These are phyloP conservation scores for Ctenoplectra terminalis DNA, from an alignment of 1,140 invertebrate species.

Conservation along the genomic window DNA sequence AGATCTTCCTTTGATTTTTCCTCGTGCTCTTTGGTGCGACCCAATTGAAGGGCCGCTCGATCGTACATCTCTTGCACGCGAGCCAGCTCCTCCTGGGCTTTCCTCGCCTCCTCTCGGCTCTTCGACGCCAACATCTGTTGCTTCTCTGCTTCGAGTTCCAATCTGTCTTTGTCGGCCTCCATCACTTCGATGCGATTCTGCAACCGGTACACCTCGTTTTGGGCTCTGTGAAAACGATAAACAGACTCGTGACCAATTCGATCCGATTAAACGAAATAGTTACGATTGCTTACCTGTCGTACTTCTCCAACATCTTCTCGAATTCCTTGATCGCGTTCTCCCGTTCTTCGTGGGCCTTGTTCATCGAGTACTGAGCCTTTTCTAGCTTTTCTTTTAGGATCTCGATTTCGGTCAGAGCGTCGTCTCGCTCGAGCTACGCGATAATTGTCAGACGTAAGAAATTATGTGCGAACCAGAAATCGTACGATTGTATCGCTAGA, in stretches of 20 bases:
- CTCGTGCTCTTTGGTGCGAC: conserved; percentile 93
- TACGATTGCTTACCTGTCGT: conserved; percentile 88
- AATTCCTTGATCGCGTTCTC: conserved; percentile 94
- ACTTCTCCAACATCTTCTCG: conserved; percentile 96
- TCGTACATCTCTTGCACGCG: conserved; percentile 94
- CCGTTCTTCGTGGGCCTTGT: conserved; percentile 93
- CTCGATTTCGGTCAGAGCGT: conserved; percentile 92
- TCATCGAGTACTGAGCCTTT: conserved; percentile 90
- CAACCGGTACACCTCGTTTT: conserved; percentile 93
- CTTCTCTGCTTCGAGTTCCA: conserved; percentile 94
- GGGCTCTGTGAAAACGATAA: conserved; percentile 84
- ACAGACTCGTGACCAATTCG: neutral
- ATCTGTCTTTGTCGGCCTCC: conserved; percentile 92
- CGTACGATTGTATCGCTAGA: too few relatives aligned
- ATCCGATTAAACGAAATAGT: neutral
- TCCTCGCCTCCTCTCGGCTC: conserved; percentile 92
- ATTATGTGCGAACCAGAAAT: too few relatives aligned
- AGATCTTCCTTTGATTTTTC: conserved; percentile 95
- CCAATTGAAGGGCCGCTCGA: conserved; percentile 91
- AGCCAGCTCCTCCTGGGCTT: conserved; percentile 92
- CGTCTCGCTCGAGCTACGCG: conserved; percentile 91
- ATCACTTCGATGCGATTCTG: conserved; percentile 93
- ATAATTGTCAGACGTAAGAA: neutral
- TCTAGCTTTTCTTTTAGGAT: conserved; percentile 95
- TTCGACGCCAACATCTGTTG: conserved; percentile 90